Evolutionary conservation across 2,113 vertebrate species (phyloP).

Genomic region (Tinamus guttatus): DNA sequence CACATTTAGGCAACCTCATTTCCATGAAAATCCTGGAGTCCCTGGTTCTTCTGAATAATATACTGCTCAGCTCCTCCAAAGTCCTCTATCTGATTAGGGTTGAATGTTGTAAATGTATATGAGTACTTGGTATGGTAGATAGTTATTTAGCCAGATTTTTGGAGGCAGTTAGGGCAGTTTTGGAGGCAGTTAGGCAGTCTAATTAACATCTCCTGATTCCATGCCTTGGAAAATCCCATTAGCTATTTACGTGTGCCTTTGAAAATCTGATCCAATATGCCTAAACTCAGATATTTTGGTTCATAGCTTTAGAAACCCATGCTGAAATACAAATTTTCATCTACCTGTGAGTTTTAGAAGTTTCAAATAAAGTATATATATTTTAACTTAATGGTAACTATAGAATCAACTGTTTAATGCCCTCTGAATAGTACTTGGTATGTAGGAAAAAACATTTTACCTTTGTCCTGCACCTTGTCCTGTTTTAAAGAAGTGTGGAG

Average conservation of each 20-base stretch:
- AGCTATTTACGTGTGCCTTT: neutral
- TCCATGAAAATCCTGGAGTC: neutral
- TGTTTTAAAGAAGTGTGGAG: constrained; percentile 30
- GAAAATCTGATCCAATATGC: neutral
- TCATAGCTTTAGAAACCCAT: neutral
- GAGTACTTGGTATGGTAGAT: neutral
- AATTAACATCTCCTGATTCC: neutral
- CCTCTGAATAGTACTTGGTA: constrained; percentile 4
- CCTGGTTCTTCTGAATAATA: neutral
- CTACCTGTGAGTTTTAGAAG: neutral
- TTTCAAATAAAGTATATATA: constrained; percentile 3
- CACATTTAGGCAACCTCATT: neutral
- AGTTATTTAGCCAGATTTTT: neutral
- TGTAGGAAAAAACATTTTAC: neutral
- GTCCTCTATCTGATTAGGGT: neutral
- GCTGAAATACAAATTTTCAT: neutral
- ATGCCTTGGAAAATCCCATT: neutral
- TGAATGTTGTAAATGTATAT: neutral
- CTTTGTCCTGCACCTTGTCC: constrained; percentile 7
- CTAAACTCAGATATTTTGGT: neutral
- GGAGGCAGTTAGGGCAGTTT: neutral
- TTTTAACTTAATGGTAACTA: neutral
- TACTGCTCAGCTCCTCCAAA: neutral
- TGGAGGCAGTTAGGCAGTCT: neutral
- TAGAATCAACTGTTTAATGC: constrained; percentile 8